Percentiles rank a stretch among this genome's conserved stretches.
Conservation (phyloP, 2,888 invertebrate genomes). For the Apamea monoglypha region DNA sequence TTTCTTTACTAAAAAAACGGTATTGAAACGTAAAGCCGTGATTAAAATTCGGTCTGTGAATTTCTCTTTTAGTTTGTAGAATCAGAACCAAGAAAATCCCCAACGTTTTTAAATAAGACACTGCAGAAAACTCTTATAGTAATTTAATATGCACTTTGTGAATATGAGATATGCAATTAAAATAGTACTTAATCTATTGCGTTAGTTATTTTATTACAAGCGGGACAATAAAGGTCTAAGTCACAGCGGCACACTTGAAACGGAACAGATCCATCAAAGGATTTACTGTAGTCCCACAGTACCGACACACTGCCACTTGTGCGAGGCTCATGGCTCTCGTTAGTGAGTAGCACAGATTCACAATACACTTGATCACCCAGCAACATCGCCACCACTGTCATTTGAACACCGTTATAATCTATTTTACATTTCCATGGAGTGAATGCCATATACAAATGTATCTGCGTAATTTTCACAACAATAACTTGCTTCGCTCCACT, state of each 20-base stretch:
- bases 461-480: slow-evolving; percentile 81
- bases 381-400: slow-evolving; percentile 73
- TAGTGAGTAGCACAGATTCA: slow-evolving; percentile 76
- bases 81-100: background rate
- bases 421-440: slow-evolving; percentile 84
- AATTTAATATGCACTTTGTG: slow-evolving; percentile 41
- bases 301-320: slow-evolving; percentile 77
- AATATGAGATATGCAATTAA: slow-evolving; percentile 13
- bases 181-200: slow-evolving; percentile 25
- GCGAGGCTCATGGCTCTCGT: slow-evolving; percentile 73
- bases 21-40: slow-evolving; percentile 11
- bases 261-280: slow-evolving; percentile 78
- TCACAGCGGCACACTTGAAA: slow-evolving; percentile 82
- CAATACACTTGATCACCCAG: slow-evolving; percentile 79
- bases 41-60: slow-evolving; percentile 33
- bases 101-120: slow-evolving; percentile 23
- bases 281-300: slow-evolving; percentile 81
- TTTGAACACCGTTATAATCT: slow-evolving; percentile 69
- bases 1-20: slow-evolving; percentile 10
- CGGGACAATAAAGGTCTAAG: slow-evolving; percentile 75
- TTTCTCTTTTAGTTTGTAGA: background rate
- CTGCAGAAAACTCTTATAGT: background rate
- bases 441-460: slow-evolving; percentile 84
- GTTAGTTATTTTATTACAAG: slow-evolving; percentile 69
- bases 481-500: slow-evolving; percentile 77